Percentiles rank a stretch among this genome's conserved stretches.
Conservation (phyloP, 1,140 invertebrate genomes). For the Helicoverpa zea region DNA sequence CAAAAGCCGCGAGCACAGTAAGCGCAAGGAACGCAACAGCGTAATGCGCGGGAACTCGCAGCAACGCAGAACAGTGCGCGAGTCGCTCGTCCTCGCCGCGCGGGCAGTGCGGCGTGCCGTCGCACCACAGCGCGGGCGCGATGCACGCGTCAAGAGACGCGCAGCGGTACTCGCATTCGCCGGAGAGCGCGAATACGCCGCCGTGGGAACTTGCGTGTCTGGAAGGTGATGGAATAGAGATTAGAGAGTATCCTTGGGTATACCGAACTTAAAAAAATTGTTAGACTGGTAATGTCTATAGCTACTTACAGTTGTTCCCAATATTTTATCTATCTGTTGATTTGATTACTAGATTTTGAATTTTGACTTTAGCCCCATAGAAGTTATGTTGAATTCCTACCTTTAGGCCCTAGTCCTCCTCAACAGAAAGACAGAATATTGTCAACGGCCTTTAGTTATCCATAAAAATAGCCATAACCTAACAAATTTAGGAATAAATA, state of each 20-base stretch:
- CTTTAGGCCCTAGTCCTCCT: too few species aligned
- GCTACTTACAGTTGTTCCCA: too few species aligned
- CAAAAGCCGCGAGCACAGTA: conserved; percentile 70
- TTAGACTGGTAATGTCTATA: too few species aligned
- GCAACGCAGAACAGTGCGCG: conserved; percentile 91
- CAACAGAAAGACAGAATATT: too few species aligned
- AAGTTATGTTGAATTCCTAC: too few species aligned
- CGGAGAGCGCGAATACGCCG: conserved; percentile 88
- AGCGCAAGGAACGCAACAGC: conserved; percentile 87
- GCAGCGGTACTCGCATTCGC: conserved; percentile 93
- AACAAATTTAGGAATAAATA: too few species aligned
- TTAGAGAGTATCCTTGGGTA: background rate
- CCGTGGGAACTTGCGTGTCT: conserved; percentile 79
- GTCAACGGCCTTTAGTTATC: too few species aligned
- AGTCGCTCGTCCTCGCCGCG: conserved; percentile 95
- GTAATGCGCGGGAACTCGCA: conserved; percentile 91
- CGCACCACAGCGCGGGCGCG: conserved; percentile 95
- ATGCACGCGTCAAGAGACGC: conserved; percentile 96
- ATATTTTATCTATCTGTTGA: too few species aligned
- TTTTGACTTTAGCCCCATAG: too few species aligned
- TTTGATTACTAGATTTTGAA: too few species aligned
- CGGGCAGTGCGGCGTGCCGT: conserved; percentile 94
- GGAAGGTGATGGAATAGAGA: conserved; percentile 44
- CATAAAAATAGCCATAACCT: background rate
- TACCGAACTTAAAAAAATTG: too few species aligned